Evolutionary conservation across 2,888 invertebrate genomes (phyloP), one percentile per base, ranked within the genome.

Genomic region (Acanthoscelides obtectus): DNA sequence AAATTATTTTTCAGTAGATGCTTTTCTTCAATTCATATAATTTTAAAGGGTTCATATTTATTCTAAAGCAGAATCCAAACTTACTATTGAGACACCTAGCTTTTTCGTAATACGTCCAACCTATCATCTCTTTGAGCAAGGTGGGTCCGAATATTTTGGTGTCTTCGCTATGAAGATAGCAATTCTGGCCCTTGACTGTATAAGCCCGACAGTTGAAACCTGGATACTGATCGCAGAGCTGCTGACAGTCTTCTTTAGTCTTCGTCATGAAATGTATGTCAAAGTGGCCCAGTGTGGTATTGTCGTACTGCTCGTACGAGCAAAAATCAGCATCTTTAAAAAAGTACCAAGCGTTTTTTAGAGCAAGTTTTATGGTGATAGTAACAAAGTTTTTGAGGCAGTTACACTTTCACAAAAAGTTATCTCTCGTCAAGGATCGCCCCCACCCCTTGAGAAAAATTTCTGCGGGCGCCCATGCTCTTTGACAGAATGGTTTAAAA

Each of bases 81-180:
- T 88, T 86, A 96, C 96, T 90, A 83, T 96, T 94, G 45, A 96
- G 88, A 82, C 96, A 96, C 74, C 92, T 91, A 68, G 94, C 94
- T 77, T 93, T 90, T 78, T 96, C 91, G 81, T 92, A 93, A 83
- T 95, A 96, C 64, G 89, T 88, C 8, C 91, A 91, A 27, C 88
- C 88, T 0, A 88, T 83, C 25, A 87, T 86, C 64, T 88, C 83
- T 27, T 89, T 84, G 72, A 95, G 84, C 69, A 92, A 87, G 85
- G 91, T 91, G 0, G 94, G 93, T 72, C 95, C 94, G 68, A 92
- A 88, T n/a, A 93, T 90, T 77, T 92, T 89, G 70, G 92, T 91
- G 83, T 95, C 94, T 84, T 95, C 94, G 73, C 94, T 92, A 85
- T 95, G 94, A 68, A 96, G 86, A 75, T 91, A 88, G 80, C 94